Conservation (phyloP, 1,140 invertebrate species). For the Mylabris phalerata region DNA sequence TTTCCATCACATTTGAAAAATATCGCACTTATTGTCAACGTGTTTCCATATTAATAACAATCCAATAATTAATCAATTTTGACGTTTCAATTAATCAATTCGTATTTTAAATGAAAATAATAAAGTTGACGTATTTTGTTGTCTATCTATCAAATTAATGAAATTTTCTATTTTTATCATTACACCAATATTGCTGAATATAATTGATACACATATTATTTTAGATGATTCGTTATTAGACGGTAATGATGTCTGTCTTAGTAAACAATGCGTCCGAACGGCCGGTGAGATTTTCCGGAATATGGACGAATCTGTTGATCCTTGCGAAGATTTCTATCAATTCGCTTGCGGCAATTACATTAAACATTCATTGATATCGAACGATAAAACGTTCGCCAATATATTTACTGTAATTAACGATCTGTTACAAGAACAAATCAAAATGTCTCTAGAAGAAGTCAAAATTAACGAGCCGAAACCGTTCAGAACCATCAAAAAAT, state of each 20-base stretch:
- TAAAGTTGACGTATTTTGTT: constrained; percentile 30
- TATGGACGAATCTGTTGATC: constrained; percentile 68
- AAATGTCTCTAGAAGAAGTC: constrained; percentile 10
- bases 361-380: constrained; percentile 65
- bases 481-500: constrained; percentile 14
- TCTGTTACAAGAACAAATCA: constrained; percentile 13
- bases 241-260: constrained; percentile 64
- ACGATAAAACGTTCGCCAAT: constrained; percentile 72
- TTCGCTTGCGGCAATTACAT: constrained; percentile 75
- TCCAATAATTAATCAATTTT: too few relatives aligned
- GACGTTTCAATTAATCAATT: too few relatives aligned
- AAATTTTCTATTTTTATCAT: constrained; percentile 69
- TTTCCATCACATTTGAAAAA: too few relatives aligned
- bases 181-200: constrained; percentile 81
- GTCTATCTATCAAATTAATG: constrained; percentile 57
- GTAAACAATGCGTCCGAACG: constrained; percentile 70
- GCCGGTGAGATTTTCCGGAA: constrained; percentile 65
- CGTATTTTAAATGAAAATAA: constrained; percentile 1
- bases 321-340: constrained; percentile 86
- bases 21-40: too few relatives aligned
- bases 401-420: constrained; percentile 62
- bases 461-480: constrained; percentile 9
- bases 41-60: too few relatives aligned
- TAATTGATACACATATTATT: constrained; percentile 59
- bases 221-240: constrained; percentile 54